These are phyloP conservation scores for Okapia johnstoni DNA, from an alignment of 2,113 vertebrate genomes.

Conservation along the genomic window DNA sequence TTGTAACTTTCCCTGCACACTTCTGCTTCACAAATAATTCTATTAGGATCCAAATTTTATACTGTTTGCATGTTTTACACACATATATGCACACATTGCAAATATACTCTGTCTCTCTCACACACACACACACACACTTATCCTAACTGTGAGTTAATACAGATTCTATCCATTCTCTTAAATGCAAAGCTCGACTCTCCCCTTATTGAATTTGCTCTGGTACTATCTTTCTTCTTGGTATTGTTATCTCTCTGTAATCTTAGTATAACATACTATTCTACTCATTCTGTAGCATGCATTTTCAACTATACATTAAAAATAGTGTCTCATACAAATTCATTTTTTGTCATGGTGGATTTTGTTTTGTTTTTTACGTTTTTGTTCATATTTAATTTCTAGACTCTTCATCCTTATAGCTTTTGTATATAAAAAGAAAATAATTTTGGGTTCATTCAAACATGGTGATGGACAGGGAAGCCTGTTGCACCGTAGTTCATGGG, in stretches of 20 bases:
- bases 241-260: not conserved
- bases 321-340: not conserved
- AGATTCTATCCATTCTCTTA: not conserved
- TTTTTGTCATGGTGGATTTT: not conserved
- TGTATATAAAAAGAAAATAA: not conserved
- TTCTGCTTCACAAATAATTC: not conserved
- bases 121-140: not conserved
- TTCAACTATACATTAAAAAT: not conserved
- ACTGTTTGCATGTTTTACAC: not conserved
- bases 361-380: not conserved
- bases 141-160: not conserved
- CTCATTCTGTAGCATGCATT: not conserved
- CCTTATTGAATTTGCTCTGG: not conserved
- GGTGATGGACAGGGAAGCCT: not conserved
- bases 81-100: rapidly evolving
- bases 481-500: not conserved
- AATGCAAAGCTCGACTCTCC: not conserved
- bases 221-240: not conserved
- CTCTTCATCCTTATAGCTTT: not conserved
- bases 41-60: not conserved
- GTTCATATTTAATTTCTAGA: not conserved
- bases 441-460: not conserved
- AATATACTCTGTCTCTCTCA: not conserved
- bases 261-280: not conserved
- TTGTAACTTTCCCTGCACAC: not conserved